phyloP scores from a whole-genome alignment of 2,797 vertebrate genomes.

The Semotilus atromaculatus region DNA sequence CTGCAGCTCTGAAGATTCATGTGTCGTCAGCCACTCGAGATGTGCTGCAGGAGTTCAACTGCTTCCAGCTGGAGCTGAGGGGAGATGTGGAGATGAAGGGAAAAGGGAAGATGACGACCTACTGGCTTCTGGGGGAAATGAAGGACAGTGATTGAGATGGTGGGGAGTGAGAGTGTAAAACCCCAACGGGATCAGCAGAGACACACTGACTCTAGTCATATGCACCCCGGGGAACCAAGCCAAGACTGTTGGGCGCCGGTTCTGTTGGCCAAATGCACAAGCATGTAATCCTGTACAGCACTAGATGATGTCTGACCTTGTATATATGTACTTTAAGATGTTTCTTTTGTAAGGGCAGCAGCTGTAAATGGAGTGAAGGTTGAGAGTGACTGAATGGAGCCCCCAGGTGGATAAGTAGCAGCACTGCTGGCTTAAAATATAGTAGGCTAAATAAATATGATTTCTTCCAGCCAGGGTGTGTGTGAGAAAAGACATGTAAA shows the following conservation, averaged over 20 bases:
- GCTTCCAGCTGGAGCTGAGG: constrained; percentile 88
- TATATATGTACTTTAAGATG: constrained; percentile 34
- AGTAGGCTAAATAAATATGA: constrained; percentile 30
- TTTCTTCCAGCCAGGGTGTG: background rate
- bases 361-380: constrained; percentile 3
- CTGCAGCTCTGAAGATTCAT: constrained; percentile 89
- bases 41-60: constrained; percentile 86
- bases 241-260: background rate
- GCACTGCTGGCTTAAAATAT: constrained; percentile 31
- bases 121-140: constrained; percentile 88
- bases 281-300: constrained; percentile 16
- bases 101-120: constrained; percentile 90
- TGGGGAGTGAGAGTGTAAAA: background rate
- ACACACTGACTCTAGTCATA: background rate
- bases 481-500: background rate
- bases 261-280: constrained; percentile 3
- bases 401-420: constrained; percentile 38
- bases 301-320: constrained; percentile 22
- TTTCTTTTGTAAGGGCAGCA: constrained; percentile 32
- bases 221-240: background rate
- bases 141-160: constrained; percentile 68
- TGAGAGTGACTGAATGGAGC: constrained; percentile 5
- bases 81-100: constrained; percentile 92
- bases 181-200: constrained; percentile 9
- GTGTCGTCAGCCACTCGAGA: constrained; percentile 84